A percentile compares a stretch with the other conserved stretches of the same genome.
phyloP scores from a whole-genome alignment of 2,113 vertebrate genomes.

The Crypturellus undulatus region DNA sequence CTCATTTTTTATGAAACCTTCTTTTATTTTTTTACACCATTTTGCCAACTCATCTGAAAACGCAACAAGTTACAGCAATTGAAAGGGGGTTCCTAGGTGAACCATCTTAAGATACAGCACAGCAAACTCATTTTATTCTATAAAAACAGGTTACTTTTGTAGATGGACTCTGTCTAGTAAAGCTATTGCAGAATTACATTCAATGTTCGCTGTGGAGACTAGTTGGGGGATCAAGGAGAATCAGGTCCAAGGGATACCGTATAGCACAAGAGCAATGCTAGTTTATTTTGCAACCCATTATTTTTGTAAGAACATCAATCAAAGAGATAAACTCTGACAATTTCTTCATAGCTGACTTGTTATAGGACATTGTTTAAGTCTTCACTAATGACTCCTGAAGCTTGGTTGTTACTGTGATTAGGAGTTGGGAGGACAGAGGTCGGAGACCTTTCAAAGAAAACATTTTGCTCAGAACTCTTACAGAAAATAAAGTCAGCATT shows the following conservation, averaged over 20 bases:
- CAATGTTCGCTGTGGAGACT: constrained; percentile 3
- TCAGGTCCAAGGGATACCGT: constrained; percentile 4
- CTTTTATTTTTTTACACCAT: not conserved
- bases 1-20: not conserved
- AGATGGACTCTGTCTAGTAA: constrained; percentile 36
- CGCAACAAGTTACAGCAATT: constrained; percentile 21
- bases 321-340: constrained; percentile 70
- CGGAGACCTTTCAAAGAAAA: constrained; percentile 74
- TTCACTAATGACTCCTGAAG: constrained; percentile 77
- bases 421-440: constrained; percentile 74
- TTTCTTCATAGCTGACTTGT: constrained; percentile 73
- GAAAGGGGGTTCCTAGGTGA: constrained; percentile 45
- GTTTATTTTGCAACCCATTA: constrained; percentile 70
- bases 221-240: not conserved
- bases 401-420: constrained; percentile 77
- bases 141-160: constrained; percentile 38
- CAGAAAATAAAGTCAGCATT: constrained; percentile 74
- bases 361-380: constrained; percentile 68
- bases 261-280: constrained; percentile 24
- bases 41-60: constrained; percentile 62
- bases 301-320: constrained; percentile 72
- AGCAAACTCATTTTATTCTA: constrained; percentile 23
- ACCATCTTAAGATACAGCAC: constrained; percentile 51
- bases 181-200: constrained; percentile 27
- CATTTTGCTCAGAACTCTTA: constrained; percentile 70